Percentiles rank a stretch among this genome's conserved stretches.
These are phyloP conservation scores for Manduca sexta DNA, from an alignment of 1,140 invertebrate genomes.

Conservation along the genomic window DNA sequence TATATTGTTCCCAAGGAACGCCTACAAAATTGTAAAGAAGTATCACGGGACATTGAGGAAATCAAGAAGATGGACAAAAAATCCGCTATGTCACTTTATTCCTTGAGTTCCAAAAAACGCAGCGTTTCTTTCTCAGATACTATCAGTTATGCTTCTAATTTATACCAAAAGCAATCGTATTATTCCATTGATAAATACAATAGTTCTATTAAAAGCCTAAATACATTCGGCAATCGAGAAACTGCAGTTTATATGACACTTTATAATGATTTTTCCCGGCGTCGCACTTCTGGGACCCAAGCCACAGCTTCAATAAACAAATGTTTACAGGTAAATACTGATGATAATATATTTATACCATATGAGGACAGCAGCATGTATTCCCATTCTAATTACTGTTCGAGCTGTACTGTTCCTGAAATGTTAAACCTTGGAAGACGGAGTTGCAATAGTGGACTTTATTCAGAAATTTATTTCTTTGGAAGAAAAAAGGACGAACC, in stretches of 20 bases:
- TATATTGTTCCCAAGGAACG: not conserved
- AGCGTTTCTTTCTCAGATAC: constrained; percentile 20
- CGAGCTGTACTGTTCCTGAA: constrained; percentile 20
- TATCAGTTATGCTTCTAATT: constrained; percentile 12
- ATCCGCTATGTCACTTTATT: constrained; percentile 6
- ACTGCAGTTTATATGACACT: constrained; percentile 49
- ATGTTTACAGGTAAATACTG: constrained; percentile 45
- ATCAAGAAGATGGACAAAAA: not conserved
- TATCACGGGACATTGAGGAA: too few relatives aligned
- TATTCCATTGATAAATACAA: not conserved
- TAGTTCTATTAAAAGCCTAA: not conserved
- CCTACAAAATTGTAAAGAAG: too few relatives aligned
- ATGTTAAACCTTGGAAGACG: constrained; percentile 8
- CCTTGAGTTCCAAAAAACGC: constrained; percentile 14
- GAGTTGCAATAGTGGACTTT: constrained; percentile 1
- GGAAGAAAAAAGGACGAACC: constrained; percentile 35
- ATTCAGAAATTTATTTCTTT: constrained; percentile 48
- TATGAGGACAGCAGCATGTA: not conserved
- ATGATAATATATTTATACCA: not conserved
- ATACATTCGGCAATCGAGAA: constrained; percentile 30
- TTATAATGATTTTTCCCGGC: constrained; percentile 27
- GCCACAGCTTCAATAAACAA: constrained; percentile 62
- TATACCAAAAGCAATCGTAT: not conserved
- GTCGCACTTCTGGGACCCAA: constrained; percentile 46
- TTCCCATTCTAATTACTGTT: constrained; percentile 21